phyloP scores from a whole-genome alignment of 2,888 invertebrate genomes.

The Diachrysia chrysitis region DNA sequence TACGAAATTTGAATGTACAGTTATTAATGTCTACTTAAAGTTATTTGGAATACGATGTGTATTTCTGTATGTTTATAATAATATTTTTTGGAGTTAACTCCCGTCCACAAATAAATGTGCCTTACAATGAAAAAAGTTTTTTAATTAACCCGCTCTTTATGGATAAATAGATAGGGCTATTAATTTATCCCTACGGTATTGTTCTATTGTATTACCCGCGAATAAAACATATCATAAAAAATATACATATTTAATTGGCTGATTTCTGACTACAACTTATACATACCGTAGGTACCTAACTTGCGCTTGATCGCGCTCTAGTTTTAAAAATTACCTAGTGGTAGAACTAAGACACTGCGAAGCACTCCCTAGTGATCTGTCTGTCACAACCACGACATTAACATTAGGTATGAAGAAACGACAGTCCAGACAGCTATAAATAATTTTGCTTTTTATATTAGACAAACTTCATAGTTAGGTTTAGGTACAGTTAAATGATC shows the following conservation, averaged over 20 bases:
- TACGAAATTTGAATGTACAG: conserved; percentile 45
- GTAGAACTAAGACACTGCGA: background rate
- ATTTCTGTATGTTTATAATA: conserved; percentile 51
- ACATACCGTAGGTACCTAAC: background rate
- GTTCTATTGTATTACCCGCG: too few relatives aligned
- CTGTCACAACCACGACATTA: background rate
- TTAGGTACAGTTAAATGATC: background rate
- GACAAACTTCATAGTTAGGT: too few relatives aligned
- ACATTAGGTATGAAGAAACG: background rate
- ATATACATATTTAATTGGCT: too few relatives aligned
- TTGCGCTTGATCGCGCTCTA: background rate
- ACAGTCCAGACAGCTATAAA: background rate
- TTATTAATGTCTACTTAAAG: conserved; percentile 40
- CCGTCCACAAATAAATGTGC: conserved; percentile 78
- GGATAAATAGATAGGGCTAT: too few relatives aligned
- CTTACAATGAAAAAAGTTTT: conserved; percentile 49
- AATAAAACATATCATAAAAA: too few relatives aligned
- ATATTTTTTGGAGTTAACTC: conserved; percentile 59
- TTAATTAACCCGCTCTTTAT: conserved; percentile 15
- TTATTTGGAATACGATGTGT: conserved; percentile 51
- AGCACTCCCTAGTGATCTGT: background rate
- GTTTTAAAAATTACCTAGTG: background rate
- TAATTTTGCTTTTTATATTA: too few relatives aligned
- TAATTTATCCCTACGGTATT: too few relatives aligned
- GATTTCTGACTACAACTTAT: background rate